Base-by-base conservation (phyloP, 2,888 invertebrate genomes). In the Gnatocerus cornutus region DNA sequence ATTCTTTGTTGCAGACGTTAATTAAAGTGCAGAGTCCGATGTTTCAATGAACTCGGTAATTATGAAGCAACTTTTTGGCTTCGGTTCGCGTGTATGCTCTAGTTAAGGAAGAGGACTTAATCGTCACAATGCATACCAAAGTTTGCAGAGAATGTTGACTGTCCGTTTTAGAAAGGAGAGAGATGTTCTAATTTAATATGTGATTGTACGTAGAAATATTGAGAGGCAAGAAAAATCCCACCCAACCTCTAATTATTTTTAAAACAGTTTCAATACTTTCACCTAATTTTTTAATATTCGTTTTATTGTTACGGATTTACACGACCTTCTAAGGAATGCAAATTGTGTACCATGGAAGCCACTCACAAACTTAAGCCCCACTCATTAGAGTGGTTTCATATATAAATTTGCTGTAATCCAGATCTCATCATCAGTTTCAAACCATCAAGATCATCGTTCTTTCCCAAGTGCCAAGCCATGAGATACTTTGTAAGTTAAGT, bases 351-450 rank as follows among this genome's bases (percentile, higher is more conserved):
- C 4, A 6, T 41, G 37, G 12, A 56, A 56, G 62, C 41, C 12
- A 12, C 50, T 53, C 63, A 56, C 43, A 64, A 59, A 37, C 56
- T 33, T 30, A 61, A 33, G 61, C 66, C 62, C 66, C 61, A 70
- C 70, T 62, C 33, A 46, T 16, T 59, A 33, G 33, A 59, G 37
- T 52, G 43, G 21, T n/a, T 48, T 21, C 56, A 16, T 80, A 80
- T 81, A 81, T 79, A 81, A 80, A 77, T 69, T 72, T 69, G 69
- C 59, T 4, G 69, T 68, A 74, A 72, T 72, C 71, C 68, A 76
- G 71, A 69, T 72, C 68, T 69, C 75, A 73, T 77, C 78, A 80
- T 79, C 80, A 81, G 80, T 81, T 76, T 76, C 75, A 73, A 74
- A 74, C 74, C 76, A 72, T 76, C 75, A 73, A 72, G 75, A 33